Evolutionary conservation across 2,113 vertebrate species (phyloP), one percentile per base, ranked within the genome.

Genomic region (Chionis minor): DNA sequence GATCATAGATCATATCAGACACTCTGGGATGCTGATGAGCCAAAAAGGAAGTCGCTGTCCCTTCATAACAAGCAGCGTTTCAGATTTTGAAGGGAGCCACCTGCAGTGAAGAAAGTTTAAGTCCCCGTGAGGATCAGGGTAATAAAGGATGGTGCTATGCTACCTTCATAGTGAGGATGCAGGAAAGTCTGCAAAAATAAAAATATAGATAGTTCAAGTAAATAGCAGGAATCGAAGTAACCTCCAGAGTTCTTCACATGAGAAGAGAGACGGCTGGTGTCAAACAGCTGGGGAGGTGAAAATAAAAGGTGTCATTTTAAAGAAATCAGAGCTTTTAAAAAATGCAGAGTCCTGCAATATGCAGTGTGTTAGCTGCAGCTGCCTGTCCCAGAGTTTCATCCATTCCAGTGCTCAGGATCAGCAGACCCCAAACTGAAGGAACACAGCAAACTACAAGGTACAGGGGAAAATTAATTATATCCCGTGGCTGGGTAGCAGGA

Each of bases 21-120:
- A 97, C 98, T 98, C 98, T 98, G 75, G 98, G 95, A 80, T 98
- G 97, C 90, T 99, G 98, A 93, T 95, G 98, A 92, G 98, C 98
- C 49, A 98, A 97, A 97, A 85, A 98, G 97, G 93, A 99, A 98
- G 97, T 98, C 98, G 90, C 98, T 98, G 92, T 98, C 98, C 87
- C 98, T 98, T 97, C 98, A 98, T 78, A 98, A 98, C 52, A 99
- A 97, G 92, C 98, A 99, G 75, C 97, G 86, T 71, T 98, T 98
- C 93, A 99, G 98, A 97, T 98, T 99, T 85, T 98, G 96, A 75
- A 98, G 97, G 14, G 98, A 98, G 58, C 98, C 98, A 8, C 98
- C 98, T 7, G 98, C 98, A 12, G 97, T 95, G 90, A 98, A 98
- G 88, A 98, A 99, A 1, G 98, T 98, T 98, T 97, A 98, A 62